Percentiles rank a stretch among this genome's conserved stretches.
Conservation (phyloP, 1,140 invertebrate genomes). For the Cyrtorhinus lividipennis region DNA sequence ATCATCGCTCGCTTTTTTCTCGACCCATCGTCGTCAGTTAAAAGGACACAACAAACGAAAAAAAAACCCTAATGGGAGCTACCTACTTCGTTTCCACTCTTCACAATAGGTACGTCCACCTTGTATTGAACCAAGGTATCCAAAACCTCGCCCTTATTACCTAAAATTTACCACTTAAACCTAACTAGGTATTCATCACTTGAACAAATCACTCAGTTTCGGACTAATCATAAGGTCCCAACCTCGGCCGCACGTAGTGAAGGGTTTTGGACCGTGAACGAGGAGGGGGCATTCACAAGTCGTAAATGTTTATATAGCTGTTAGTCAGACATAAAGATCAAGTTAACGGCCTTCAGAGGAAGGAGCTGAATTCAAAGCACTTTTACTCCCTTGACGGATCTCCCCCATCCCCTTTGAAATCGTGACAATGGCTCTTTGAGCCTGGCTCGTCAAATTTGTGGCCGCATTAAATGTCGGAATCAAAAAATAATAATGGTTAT, state of each 20-base stretch:
- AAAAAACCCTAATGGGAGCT: not conserved
- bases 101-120: too few species aligned
- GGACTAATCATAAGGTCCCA: too few species aligned
- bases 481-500: not conserved
- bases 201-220: too few species aligned
- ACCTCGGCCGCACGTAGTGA: too few species aligned
- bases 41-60: not conserved
- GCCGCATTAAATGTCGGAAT: not conserved
- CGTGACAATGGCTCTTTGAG: not conserved
- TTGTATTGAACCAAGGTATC: too few species aligned
- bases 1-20: too few species aligned
- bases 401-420: too few species aligned
- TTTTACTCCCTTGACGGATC: not conserved
- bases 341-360: slow-evolving; percentile 2
- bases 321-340: not conserved
- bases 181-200: too few species aligned
- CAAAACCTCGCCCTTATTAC: too few species aligned
- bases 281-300: not conserved
- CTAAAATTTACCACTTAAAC: too few species aligned
- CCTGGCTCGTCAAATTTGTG: not conserved
- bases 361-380: slow-evolving; percentile 2
- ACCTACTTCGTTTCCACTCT: not conserved
- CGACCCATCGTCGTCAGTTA: slow-evolving; percentile 6
- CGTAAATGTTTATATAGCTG: slow-evolving; percentile 10
- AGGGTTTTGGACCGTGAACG: not conserved